A percentile compares a stretch with the other conserved stretches of the same genome.
phyloP scores from a whole-genome alignment of 2,113 vertebrate genomes.

The Pangasianodon hypophthalmus region DNA sequence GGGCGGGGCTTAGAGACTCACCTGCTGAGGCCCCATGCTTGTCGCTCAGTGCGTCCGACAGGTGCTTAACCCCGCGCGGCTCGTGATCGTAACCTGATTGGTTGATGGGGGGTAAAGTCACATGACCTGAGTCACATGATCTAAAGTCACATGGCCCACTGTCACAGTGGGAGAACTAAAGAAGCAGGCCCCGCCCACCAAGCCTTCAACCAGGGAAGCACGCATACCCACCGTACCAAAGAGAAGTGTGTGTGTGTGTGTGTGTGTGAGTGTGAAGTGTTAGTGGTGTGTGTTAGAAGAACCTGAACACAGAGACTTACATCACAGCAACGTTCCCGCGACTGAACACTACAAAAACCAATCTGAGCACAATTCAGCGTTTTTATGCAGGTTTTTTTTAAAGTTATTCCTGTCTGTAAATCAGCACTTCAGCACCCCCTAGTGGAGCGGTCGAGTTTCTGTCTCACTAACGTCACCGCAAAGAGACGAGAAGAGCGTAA shows the following conservation, averaged over 20 bases:
- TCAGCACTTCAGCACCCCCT: background rate
- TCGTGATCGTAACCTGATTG: slow-evolving; percentile 93
- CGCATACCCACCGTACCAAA: slow-evolving; percentile 33
- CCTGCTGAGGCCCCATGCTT: slow-evolving; percentile 85
- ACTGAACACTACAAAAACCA: background rate
- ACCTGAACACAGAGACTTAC: slow-evolving; percentile 40
- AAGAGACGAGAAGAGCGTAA: too few species aligned
- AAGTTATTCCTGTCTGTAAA: background rate
- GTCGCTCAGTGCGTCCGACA: slow-evolving; percentile 85
- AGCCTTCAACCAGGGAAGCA: slow-evolving; percentile 66
- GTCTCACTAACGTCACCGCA: background rate
- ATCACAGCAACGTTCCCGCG: slow-evolving; percentile 57
- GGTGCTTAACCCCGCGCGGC: slow-evolving; percentile 85
- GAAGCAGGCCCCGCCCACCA: slow-evolving; percentile 68
- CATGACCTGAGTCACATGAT: slow-evolving; percentile 60
- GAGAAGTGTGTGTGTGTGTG: slow-evolving; percentile 35
- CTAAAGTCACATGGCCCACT: slow-evolving; percentile 64
- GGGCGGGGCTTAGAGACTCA: slow-evolving; percentile 74
- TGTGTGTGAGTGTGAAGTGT: slow-evolving; percentile 27
- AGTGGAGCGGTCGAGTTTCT: background rate
- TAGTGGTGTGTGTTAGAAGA: slow-evolving; percentile 47
- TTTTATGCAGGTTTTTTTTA: too few species aligned
- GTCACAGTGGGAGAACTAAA: slow-evolving; percentile 64
- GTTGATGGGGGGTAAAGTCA: slow-evolving; percentile 67
- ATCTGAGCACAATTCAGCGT: too few species aligned